Evolutionary conservation across 1,140 invertebrate genomes (phyloP), one percentile per base, ranked within the genome.

Genomic region (Macrobrachium rosenbergii): DNA sequence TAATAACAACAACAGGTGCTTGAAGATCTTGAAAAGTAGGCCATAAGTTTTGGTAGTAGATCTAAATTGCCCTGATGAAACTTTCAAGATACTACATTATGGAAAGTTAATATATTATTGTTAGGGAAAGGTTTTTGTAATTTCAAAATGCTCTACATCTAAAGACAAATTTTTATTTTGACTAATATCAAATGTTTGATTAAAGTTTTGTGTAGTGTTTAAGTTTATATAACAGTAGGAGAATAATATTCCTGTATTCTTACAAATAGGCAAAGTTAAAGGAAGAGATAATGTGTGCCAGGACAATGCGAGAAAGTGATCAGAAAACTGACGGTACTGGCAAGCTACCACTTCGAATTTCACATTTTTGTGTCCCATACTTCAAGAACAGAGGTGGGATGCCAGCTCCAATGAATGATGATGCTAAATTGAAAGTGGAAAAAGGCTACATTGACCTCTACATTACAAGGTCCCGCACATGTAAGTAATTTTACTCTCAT

Each of bases 381-480:
- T 89, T 89, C 75, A 89, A 89, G 64, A 77, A 86, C 60, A 37
- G 82, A 8, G 78, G 75, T 84, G 84, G 84, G 16, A 89, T 89
- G 88, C 73, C 63, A 37, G 84, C 81, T 37, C 84, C 88, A 0
- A 89, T 78, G 88, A 89, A 89, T 87, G 64, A 87, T 52, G 88
- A 89, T 80, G 81, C 84, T 37, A 89, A 83, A 72, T 72, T 10
- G 23, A 89, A 87, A 67, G 23, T 87, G 3, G 81, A 89, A 2
- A 59, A 80, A 43, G 83, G 88, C 62, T 89, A 87, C 75, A 59
- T 89, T 21, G 88, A 89, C 37, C 82, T 89, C 17, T 89, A 89
- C 67, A 83, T 81, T 19, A 82, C 84, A 52, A 60, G 81, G 8
- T 28, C 60, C 8, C 58, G 88, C 5, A 21, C 73, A 11, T 89